Conservation (phyloP, 1,140 invertebrate genomes). For the Megalopta genalis region DNA sequence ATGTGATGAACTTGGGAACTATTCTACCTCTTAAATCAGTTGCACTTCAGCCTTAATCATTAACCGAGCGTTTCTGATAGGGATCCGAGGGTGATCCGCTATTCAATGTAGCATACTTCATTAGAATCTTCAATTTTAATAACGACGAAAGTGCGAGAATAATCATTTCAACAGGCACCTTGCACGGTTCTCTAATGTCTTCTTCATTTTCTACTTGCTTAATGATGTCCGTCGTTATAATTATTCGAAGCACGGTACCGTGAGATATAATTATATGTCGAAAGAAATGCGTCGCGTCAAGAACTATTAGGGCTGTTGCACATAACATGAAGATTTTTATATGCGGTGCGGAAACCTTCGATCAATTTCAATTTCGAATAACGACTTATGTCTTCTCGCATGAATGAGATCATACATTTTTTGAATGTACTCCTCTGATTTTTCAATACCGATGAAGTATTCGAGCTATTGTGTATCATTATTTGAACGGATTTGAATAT, state of each 20-base stretch:
- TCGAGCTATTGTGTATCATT: conserved; percentile 11
- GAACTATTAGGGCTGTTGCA: conserved; percentile 35
- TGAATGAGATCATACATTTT: conserved; percentile 11
- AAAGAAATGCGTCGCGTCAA: conserved; percentile 34
- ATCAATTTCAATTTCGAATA: conserved; percentile 39
- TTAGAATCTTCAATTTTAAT: conserved; percentile 48
- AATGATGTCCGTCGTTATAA: conserved; percentile 71
- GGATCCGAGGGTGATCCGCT: conserved; percentile 24
- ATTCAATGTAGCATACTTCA: conserved; percentile 37
- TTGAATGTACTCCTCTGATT: not conserved
- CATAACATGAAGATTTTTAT: conserved; percentile 13
- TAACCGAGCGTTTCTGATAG: conserved; percentile 14
- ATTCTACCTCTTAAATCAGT: conserved; percentile 13
- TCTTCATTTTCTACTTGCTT: conserved; percentile 69
- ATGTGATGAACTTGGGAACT: not conserved
- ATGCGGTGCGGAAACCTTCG: conserved; percentile 14
- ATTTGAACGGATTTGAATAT: conserved; percentile 14
- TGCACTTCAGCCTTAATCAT: conserved; percentile 23
- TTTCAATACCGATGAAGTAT: not conserved
- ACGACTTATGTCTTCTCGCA: not conserved
- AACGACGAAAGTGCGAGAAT: conserved; percentile 43
- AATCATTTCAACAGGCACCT: conserved; percentile 68
- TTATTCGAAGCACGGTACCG: conserved; percentile 64
- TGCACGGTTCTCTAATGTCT: conserved; percentile 61
- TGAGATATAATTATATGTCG: conserved; percentile 68